Evolutionary conservation across 2,113 vertebrate species (phyloP), one percentile per base, ranked within the genome.

Genomic region (Tympanuchus pallidicinctus): DNA sequence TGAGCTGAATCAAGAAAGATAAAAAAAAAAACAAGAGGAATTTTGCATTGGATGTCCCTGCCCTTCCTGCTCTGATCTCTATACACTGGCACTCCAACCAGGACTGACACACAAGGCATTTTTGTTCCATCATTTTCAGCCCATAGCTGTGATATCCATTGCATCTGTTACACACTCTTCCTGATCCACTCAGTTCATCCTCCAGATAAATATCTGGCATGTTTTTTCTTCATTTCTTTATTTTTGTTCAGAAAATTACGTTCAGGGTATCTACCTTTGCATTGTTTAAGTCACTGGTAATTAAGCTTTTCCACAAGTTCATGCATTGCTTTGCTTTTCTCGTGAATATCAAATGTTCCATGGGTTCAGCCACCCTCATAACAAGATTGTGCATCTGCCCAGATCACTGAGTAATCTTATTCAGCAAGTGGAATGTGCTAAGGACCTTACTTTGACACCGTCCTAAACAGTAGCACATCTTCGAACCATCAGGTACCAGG

Each of bases 91-190:
- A 15, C 16, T 86, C 48, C 40, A 81, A 43, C 56, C 30, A 16
- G 38, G 32, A 66, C 79, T 86, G 69, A 72, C 61, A n/a, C 47
- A 77, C 47, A 77, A 81, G 54, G 15, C 20, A 25, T 72, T 90
- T 92, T 92, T 78, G 11, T 89, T 78, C 25, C 25, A n/a, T 84
- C 17, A 30, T 70, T 94, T 85, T 93, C 42, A 43, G 38, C 45
- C 43, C 2, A 1, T 83, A 65, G 13, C 73, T 88, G 21, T 77
- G 50, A 47, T 78, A 56, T 10, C 38, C 40, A 12, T 34, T 65
- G 2, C 40, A 70, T 14, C 30, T 79, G 2, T 89, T 76, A 66
- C 14, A 6, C 30, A n/a, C 32, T 27, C 5, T 48, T 24, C 64
- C 59, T 76, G 83, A 79, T 81, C 43, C 17, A 25, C 10, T 57